Conservation (phyloP, 2,888 invertebrate species). For the Agrotis clavis region DNA sequence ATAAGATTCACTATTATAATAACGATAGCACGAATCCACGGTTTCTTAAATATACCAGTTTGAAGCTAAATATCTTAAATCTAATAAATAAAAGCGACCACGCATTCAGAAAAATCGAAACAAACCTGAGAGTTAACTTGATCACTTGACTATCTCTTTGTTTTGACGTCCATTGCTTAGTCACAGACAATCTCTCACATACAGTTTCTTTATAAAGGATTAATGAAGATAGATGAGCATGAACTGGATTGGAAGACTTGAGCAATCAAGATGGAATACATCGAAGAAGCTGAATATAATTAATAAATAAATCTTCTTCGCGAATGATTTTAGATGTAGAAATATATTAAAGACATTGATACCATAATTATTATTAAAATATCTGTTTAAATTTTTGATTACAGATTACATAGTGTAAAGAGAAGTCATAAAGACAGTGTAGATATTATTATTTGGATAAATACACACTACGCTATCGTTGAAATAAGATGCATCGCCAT, state of each 20-base stretch:
- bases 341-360: conserved; percentile 65
- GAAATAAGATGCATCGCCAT: conserved; percentile 39
- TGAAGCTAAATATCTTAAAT: conserved; percentile 77
- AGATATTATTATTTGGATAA: conserved; percentile 16
- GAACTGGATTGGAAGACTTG: conserved; percentile 84
- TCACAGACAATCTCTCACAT: conserved; percentile 69
- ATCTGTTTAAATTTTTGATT: neutral
- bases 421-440: conserved; percentile 15
- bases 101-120: conserved; percentile 66
- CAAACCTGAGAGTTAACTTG: conserved; percentile 72
- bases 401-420: conserved; percentile 4
- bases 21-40: conserved; percentile 79
- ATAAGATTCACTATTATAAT: conserved; percentile 62
- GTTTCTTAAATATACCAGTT: conserved; percentile 70
- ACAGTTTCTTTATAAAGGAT: conserved; percentile 43
- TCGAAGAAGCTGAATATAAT: conserved; percentile 65
- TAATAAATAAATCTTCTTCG: conserved; percentile 65
- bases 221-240: conserved; percentile 74
- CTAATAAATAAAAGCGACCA: conserved; percentile 76
- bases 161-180: conserved; percentile 66
- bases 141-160: conserved; percentile 76
- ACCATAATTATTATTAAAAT: conserved; percentile 5
- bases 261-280: conserved; percentile 73
- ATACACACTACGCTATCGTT: conserved; percentile 26
- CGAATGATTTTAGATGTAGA: conserved; percentile 36